Conservation (phyloP, 2,888 invertebrate genomes). For the Coenonympha glycerion region DNA sequence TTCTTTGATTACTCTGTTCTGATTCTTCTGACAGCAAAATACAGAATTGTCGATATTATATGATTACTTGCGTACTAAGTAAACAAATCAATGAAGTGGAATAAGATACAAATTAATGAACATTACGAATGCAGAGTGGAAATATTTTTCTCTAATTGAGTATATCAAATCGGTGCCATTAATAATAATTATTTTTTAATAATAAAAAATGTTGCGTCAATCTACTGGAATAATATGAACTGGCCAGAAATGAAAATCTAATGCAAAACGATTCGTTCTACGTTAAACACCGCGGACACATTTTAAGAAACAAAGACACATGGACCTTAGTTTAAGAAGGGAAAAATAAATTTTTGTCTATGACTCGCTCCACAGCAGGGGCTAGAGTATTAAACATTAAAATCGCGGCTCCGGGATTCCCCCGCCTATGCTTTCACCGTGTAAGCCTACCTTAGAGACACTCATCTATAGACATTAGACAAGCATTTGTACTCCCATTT, state of each 20-base stretch:
- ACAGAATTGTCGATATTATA: too few relatives aligned
- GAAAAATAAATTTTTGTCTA: slow-evolving; percentile 24
- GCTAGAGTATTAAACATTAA: slow-evolving; percentile 30
- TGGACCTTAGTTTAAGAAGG: slow-evolving; percentile 6
- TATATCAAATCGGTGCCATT: too few relatives aligned
- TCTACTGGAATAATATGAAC: neutral
- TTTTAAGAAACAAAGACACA: slow-evolving; percentile 6
- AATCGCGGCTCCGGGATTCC: slow-evolving; percentile 16
- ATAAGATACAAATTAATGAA: too few relatives aligned
- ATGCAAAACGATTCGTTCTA: neutral
- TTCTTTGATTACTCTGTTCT: too few relatives aligned
- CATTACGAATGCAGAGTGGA: too few relatives aligned
- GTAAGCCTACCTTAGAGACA: slow-evolving; percentile 35
- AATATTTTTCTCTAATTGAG: too few relatives aligned
- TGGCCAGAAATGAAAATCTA: neutral
- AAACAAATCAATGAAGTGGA: too few relatives aligned
- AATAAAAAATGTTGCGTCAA: too few relatives aligned
- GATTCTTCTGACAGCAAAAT: too few relatives aligned
- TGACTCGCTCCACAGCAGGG: slow-evolving; percentile 29
- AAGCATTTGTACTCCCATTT: too few relatives aligned
- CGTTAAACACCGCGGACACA: slow-evolving; percentile 8
- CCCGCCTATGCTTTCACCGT: slow-evolving; percentile 36
- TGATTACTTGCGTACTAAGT: too few relatives aligned
- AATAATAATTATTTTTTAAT: too few relatives aligned
- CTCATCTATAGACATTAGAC: slow-evolving; percentile 27